Evolutionary conservation across 2,888 invertebrate genomes (phyloP).

Genomic region (Spicauda simplicius): DNA sequence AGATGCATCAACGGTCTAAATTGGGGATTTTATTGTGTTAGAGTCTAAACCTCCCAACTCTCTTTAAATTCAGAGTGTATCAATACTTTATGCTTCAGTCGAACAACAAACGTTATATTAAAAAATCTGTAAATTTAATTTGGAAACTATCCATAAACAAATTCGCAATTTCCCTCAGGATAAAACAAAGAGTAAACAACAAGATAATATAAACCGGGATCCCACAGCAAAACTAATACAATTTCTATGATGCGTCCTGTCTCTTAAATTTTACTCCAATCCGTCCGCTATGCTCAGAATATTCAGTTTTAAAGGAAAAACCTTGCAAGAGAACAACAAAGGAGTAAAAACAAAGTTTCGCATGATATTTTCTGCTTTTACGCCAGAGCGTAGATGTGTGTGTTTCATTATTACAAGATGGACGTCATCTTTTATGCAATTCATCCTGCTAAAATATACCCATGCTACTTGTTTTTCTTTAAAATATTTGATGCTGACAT

Average conservation of each 20-base stretch:
- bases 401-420: conserved; percentile 5
- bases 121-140: not conserved
- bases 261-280: conserved; percentile 35
- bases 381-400: not conserved
- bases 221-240: conserved; percentile 28
- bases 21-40: too few species aligned
- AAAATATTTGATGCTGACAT: too few species aligned
- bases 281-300: conserved; percentile 27
- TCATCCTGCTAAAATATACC: too few species aligned
- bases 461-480: too few species aligned
- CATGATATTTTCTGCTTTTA: conserved; percentile 14
- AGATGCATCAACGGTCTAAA: too few species aligned
- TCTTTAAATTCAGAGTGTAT: too few species aligned
- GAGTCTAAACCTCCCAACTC: too few species aligned
- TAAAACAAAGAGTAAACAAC: conserved; percentile 21
- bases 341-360: conserved; percentile 21
- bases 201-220: conserved; percentile 17
- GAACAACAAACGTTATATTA: too few species aligned
- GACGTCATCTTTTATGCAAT: too few species aligned
- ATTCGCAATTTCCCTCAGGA: conserved; percentile 8
- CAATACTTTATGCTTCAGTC: too few species aligned
- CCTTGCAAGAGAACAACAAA: conserved; percentile 28
- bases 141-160: not conserved
- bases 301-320: conserved; percentile 28
- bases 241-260: conserved; percentile 31